Percentiles rank a stretch among this genome's conserved stretches.
Evolutionary conservation across 1,140 invertebrate genomes (phyloP).

Genomic region (Elysia chlorotica): DNA sequence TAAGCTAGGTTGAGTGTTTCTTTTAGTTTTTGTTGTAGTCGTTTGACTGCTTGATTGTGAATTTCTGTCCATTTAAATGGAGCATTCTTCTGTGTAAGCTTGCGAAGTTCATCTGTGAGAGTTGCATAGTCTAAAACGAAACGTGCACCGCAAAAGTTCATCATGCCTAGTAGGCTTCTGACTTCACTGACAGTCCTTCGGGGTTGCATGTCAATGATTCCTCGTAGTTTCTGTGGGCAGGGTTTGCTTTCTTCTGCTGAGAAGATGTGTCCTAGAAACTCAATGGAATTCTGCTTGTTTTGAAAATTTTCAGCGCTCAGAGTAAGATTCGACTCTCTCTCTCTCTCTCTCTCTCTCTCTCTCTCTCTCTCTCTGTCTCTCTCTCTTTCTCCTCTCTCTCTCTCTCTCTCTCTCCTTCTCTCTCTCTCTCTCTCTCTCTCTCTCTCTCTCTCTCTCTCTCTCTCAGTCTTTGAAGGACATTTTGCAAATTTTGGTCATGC

Average conservation of each 20-base stretch:
- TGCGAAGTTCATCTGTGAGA: conserved; percentile 21
- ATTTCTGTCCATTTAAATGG: conserved; percentile 22
- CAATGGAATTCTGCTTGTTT: conserved; percentile 13
- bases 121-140: conserved; percentile 25
- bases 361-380: no score
- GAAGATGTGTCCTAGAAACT: conserved; percentile 39
- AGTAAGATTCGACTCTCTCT: neutral
- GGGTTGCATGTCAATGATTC: conserved; percentile 1
- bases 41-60: conserved; percentile 22
- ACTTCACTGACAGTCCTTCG: conserved; percentile 26
- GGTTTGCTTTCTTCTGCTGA: conserved; percentile 23
- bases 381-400: conserved; percentile 28
- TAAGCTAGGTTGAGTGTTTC: conserved; percentile 29
- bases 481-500: conserved; percentile 34
- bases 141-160: conserved; percentile 26
- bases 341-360: conserved; percentile 20
- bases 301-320: conserved; percentile 1
- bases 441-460: conserved; percentile 20
- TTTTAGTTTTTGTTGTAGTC: conserved; percentile 20
- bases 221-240: conserved; percentile 27
- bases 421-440: neutral
- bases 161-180: conserved; percentile 36
- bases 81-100: conserved; percentile 19
- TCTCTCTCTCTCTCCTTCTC: conserved; percentile 23
- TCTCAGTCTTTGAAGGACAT: conserved; percentile 27